Conservation (phyloP, 2,797 vertebrate species). For the Uromys caudimaculatus region DNA sequence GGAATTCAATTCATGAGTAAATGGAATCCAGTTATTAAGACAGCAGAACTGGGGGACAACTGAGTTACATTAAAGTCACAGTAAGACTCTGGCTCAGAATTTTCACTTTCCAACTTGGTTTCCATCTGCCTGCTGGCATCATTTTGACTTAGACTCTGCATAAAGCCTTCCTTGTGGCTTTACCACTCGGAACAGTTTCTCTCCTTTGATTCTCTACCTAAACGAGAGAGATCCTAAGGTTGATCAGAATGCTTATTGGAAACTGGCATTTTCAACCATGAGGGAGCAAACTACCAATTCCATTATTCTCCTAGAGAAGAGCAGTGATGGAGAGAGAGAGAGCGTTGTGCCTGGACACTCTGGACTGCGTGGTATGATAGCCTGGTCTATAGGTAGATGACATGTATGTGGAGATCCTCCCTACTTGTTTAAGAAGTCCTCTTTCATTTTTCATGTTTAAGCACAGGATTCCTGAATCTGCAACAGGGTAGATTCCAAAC, state of each 20-base stretch:
- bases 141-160: constrained; percentile 54
- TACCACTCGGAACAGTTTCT: constrained; percentile 49
- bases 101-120: constrained; percentile 52
- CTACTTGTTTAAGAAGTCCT: background rate
- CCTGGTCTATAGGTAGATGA: background rate
- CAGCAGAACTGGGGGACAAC: constrained; percentile 19
- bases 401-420: background rate
- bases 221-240: constrained; percentile 22
- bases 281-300: constrained; percentile 14
- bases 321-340: background rate
- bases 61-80: constrained; percentile 60
- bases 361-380: background rate
- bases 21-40: constrained; percentile 65
- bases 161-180: constrained; percentile 37
- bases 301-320: background rate
- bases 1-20: constrained; percentile 77
- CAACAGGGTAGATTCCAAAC: background rate
- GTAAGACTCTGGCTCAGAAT: constrained; percentile 56
- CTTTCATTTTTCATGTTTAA: background rate
- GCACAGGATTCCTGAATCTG: background rate
- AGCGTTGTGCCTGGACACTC: background rate
- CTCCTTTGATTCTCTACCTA: constrained; percentile 54
- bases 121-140: constrained; percentile 65
- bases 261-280: constrained; percentile 25
- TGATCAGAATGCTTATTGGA: constrained; percentile 48